Conservation (phyloP, 2,888 invertebrate genomes). For the Drosophila atripex region DNA sequence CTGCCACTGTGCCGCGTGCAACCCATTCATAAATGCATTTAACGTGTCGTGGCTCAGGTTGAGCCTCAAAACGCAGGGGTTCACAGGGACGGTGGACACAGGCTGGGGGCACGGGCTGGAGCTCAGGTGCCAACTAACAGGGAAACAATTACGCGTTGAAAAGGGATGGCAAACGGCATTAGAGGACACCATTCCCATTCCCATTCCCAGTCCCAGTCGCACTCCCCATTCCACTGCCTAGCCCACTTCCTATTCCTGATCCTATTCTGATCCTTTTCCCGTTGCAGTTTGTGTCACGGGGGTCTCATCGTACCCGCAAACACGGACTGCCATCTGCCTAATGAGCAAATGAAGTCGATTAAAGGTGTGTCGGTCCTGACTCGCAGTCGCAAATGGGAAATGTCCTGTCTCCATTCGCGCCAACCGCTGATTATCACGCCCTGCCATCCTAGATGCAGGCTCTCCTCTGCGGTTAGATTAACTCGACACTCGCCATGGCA, state of each 20-base stretch:
- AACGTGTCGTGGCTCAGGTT: constrained; percentile 70
- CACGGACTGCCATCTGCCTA: constrained; percentile 69
- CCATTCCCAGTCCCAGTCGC: not conserved
- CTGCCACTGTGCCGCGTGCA: constrained; percentile 41
- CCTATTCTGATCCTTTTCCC: constrained; percentile 1
- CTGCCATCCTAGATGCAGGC: constrained; percentile 4
- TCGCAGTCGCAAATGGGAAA: constrained; percentile 16
- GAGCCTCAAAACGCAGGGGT: constrained; percentile 45
- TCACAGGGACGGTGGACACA: constrained; percentile 29
- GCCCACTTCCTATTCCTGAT: not conserved
- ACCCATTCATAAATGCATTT: constrained; percentile 80
- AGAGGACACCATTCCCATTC: constrained; percentile 37
- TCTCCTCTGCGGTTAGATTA: not conserved
- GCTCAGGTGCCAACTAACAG: constrained; percentile 77
- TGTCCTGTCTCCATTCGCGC: constrained; percentile 1
- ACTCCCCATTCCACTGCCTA: not conserved
- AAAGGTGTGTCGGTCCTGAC: constrained; percentile 55
- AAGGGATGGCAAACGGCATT: constrained; percentile 67
- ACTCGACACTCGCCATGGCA: not conserved
- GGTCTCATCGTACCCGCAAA: constrained; percentile 26
- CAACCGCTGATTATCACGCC: constrained; percentile 21
- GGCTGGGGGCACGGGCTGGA: constrained; percentile 34
- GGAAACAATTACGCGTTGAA: constrained; percentile 79
- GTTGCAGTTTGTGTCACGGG: constrained; percentile 5
- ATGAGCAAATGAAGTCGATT: constrained; percentile 81